Percentiles rank a stretch among this genome's conserved stretches.
Conservation (phyloP, 2,113 vertebrate genomes). For the Pipa parva region DNA sequence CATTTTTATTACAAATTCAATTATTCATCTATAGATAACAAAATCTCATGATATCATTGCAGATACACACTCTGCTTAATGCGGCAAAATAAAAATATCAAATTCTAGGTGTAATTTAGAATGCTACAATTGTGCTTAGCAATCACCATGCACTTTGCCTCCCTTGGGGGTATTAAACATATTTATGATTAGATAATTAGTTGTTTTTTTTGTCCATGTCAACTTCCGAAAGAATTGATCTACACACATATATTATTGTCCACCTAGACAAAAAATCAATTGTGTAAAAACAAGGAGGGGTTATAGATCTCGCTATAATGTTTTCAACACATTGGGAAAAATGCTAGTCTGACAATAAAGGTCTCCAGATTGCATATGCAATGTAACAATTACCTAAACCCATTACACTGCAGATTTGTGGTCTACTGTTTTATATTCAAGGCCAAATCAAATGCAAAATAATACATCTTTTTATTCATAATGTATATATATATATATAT, state of each 20-base stretch:
- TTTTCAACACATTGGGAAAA: neutral
- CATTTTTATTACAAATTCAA: neutral
- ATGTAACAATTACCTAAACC: neutral
- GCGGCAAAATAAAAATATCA: neutral
- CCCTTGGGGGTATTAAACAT: constrained; percentile 8
- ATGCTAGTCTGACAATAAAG: neutral
- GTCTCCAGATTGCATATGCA: neutral
- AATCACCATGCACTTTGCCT: neutral
- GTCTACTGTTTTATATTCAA: neutral
- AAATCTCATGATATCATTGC: neutral
- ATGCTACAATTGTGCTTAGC: neutral
- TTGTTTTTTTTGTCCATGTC: constrained; percentile 2
- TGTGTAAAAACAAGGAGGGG: neutral
- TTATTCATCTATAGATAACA: neutral
- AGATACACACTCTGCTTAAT: neutral
- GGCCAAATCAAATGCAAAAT: too few relatives aligned
- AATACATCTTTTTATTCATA: too few relatives aligned
- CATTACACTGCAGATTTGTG: neutral
- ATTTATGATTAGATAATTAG: constrained; percentile 22
- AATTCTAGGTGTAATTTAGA: neutral
- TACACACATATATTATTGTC: constrained; percentile 14
- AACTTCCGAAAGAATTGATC: neutral
- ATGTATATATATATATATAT: too few relatives aligned
- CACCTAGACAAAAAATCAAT: constrained; percentile 14
- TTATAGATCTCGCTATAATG: neutral